Conservation (phyloP, 1,140 invertebrate genomes). For the Euglossa dilemma region DNA sequence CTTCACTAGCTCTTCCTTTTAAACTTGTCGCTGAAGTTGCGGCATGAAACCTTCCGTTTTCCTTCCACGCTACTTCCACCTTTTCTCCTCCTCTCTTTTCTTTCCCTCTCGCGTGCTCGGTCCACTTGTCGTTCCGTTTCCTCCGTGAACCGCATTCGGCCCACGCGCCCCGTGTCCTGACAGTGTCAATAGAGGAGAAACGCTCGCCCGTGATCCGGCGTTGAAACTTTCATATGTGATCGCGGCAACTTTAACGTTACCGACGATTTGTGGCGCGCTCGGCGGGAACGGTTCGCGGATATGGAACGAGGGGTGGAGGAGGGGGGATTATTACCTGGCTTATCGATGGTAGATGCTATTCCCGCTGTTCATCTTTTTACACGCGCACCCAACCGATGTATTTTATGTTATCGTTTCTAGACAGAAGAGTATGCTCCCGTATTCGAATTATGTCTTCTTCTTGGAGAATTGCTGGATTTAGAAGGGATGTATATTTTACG, state of each 20-base stretch:
- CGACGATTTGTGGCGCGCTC: not conserved
- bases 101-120: not conserved
- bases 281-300: not conserved
- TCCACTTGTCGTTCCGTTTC: slow-evolving; percentile 11
- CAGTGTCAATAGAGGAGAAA: slow-evolving; percentile 25
- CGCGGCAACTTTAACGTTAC: slow-evolving; percentile 20
- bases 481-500: too few species aligned
- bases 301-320: not conserved
- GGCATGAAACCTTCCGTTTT: not conserved
- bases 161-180: not conserved
- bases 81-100: not conserved
- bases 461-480: too few species aligned
- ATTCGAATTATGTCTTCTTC: too few species aligned
- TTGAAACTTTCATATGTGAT: slow-evolving; percentile 3
- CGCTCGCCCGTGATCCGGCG: not conserved
- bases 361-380: not conserved
- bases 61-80: not conserved
- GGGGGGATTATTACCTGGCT: not conserved
- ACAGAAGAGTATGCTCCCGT: too few species aligned
- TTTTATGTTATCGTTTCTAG: not conserved
- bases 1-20: slow-evolving; percentile 30
- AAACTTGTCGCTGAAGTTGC: slow-evolving; percentile 16
- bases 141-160: not conserved
- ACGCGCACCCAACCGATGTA: not conserved
- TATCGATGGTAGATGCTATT: not conserved